phyloP scores from a whole-genome alignment of 2,888 invertebrate species.

The Saturnia pavonia region DNA sequence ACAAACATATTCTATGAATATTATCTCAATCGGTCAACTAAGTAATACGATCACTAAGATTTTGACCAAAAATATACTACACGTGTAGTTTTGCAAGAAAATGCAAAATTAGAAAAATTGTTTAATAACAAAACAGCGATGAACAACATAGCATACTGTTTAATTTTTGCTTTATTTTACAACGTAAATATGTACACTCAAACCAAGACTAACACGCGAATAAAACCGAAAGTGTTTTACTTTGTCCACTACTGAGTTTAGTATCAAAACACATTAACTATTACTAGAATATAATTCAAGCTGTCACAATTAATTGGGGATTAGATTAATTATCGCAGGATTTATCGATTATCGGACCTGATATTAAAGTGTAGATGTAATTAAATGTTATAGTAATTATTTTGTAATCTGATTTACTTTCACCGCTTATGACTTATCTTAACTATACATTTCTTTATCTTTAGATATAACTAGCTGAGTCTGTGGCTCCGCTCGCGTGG shows the following conservation, averaged over 20 bases:
- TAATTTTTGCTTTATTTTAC: constrained; percentile 8
- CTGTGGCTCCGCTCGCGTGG: too few species aligned
- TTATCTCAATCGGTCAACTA: too few species aligned
- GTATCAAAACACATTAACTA: background rate
- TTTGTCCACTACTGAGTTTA: constrained; percentile 7
- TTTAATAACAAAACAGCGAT: background rate
- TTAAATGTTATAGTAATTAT: constrained; percentile 2
- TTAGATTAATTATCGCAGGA: background rate
- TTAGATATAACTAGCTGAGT: background rate
- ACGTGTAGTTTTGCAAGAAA: too few species aligned
- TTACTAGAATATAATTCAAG: background rate
- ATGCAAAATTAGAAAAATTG: too few species aligned
- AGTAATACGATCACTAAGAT: too few species aligned
- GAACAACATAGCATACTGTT: constrained; percentile 7
- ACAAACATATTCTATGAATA: too few species aligned
- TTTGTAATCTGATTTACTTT: background rate
- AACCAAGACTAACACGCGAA: constrained; percentile 29
- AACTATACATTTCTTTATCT: background rate
- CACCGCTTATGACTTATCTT: background rate
- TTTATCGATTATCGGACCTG: constrained; percentile 7
- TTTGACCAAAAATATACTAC: too few species aligned
- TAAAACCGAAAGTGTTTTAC: constrained; percentile 28
- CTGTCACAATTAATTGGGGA: constrained; percentile 1
- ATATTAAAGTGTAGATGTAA: background rate
- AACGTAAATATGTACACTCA: constrained; percentile 7